phyloP scores from a whole-genome alignment of 2,797 vertebrate genomes.

The Gambusia yucatana region DNA sequence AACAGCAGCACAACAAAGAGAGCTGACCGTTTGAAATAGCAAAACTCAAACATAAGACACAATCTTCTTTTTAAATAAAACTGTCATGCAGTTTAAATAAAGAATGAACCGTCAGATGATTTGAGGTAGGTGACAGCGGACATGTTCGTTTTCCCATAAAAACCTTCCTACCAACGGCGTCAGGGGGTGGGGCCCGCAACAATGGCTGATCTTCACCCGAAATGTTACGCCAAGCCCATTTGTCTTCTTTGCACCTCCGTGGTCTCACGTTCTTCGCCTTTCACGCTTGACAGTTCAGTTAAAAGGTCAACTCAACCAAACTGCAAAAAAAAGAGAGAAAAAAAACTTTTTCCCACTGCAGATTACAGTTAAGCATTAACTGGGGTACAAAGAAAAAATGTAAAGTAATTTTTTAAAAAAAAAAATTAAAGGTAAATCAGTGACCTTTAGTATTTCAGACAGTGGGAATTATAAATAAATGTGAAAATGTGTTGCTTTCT shows the following conservation, averaged over 20 bases:
- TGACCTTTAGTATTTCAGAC: background rate
- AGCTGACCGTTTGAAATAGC: conserved; percentile 9
- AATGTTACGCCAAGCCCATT: conserved; percentile 47
- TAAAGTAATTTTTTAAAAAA: background rate
- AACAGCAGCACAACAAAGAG: background rate
- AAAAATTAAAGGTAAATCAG: background rate
- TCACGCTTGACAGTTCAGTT: conserved; percentile 10
- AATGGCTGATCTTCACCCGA: conserved; percentile 52
- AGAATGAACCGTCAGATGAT: conserved; percentile 25
- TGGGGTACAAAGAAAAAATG: background rate
- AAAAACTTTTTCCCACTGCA: background rate
- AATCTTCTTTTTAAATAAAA: conserved; percentile 42
- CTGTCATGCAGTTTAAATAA: conserved; percentile 44
- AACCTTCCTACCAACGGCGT: conserved; percentile 29
- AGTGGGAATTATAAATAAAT: background rate
- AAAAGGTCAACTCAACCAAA: conserved; percentile 5
- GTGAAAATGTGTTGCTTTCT: background rate
- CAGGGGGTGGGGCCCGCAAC: conserved; percentile 54
- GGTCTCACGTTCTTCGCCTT: conserved; percentile 8
- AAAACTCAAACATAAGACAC: conserved; percentile 38
- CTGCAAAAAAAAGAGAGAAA: background rate
- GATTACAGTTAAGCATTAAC: background rate
- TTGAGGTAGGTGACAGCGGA: conserved; percentile 44
- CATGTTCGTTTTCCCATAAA: conserved; percentile 51
- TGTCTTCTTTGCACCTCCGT: conserved; percentile 55